Conservation (phyloP, 2,888 invertebrate genomes). For the Hecatera dysodea region DNA sequence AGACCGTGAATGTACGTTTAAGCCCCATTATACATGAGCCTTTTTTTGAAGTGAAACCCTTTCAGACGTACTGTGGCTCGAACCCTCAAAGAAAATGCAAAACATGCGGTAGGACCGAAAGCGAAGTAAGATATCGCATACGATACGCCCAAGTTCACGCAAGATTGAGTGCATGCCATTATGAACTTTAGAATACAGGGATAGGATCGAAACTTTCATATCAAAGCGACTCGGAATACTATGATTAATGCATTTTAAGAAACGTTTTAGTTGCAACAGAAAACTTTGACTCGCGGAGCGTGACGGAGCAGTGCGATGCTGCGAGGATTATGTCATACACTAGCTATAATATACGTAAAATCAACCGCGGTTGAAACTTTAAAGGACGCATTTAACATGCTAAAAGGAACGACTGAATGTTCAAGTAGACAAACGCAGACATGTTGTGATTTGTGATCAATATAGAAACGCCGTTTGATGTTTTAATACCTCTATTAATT, state of each 20-base stretch:
- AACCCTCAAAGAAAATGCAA: constrained; percentile 79
- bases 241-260: constrained; percentile 86
- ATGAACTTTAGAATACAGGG: constrained; percentile 75
- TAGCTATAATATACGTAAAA: constrained; percentile 65
- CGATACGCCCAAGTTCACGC: constrained; percentile 76
- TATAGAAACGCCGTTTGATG: constrained; percentile 45
- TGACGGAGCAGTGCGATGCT: constrained; percentile 76
- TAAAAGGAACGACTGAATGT: constrained; percentile 40
- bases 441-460: constrained; percentile 27
- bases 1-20: constrained; percentile 55
- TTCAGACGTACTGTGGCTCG: constrained; percentile 65
- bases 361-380: constrained; percentile 63
- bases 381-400: constrained; percentile 47
- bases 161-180: constrained; percentile 70
- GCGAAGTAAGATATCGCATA: constrained; percentile 73
- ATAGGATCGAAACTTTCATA: constrained; percentile 78
- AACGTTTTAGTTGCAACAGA: constrained; percentile 83
- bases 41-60: constrained; percentile 57
- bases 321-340: constrained; percentile 71
- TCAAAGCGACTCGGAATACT: constrained; percentile 72
- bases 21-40: constrained; percentile 54
- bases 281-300: constrained; percentile 83
- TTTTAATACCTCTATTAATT: constrained; percentile 45
- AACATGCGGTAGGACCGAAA: constrained; percentile 70
- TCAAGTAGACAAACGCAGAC: constrained; percentile 19